Base-by-base conservation (phyloP, 2,113 vertebrate genomes). In the Todiramphus chloris region DNA sequence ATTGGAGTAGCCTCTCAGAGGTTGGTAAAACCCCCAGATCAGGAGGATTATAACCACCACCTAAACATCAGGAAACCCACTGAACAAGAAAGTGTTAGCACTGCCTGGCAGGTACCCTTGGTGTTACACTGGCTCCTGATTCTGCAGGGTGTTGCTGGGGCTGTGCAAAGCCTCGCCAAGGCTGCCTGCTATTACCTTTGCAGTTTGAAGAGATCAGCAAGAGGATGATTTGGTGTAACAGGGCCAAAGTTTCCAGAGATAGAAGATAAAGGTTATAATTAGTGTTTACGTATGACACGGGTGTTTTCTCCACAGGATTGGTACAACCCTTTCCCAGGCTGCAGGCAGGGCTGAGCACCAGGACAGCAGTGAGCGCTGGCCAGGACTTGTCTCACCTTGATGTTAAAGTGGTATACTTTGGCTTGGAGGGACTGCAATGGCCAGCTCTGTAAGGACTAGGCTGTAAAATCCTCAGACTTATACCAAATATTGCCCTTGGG, bases 51-150 rank as follows among this genome's bases (percentile, higher is more conserved):
- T 31, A 37, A 39, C 28, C 31, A 50, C 2, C 37, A 15, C 6
- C 43, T 35, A 27, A 79, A 33, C 72, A 74, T 35, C 44, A 55
- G 66, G 6, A 84, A 75, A 37, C 8, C 10, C 28, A 10, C 25
- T n/a, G 30, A 56, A 19, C 3, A 31, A 58, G 58, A 30, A 3
- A 6, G 8, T 2, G 6, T 37, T 68, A 7, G 5, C 68, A 12
- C 66, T 5, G 3, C 16, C 9, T 72, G 58, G 39, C 46, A 16
- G 35, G 39, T 33, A 24, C 70, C 1, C 0, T 3, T 0, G 3
- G 28, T 33, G 39, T 41, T n/a, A 11, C 1, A 1, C 41, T 58
- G 13, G 7, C 35, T 60, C 31, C 39, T 44, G 21, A 21, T n/a
- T 46, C 44, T 31, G 41, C 30, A 35, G 55, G 11, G 14, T 37